These are phyloP conservation scores for Stratiolaelaps scimitus DNA, from an alignment of 1,140 invertebrate genomes.

Conservation along the genomic window DNA sequence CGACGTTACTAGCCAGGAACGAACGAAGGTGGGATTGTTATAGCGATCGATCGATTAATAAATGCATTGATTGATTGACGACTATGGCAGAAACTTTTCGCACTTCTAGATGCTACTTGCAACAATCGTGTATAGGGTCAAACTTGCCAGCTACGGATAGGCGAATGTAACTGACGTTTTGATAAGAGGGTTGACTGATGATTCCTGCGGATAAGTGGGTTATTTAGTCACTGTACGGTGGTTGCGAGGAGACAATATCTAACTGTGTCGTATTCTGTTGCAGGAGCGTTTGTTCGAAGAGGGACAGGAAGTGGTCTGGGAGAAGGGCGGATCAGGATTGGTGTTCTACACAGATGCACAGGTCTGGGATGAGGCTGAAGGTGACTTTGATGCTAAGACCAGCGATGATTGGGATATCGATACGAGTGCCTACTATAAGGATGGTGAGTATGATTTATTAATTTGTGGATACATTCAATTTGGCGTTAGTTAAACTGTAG, in stretches of 20 bases:
- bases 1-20: slow-evolving; percentile 47
- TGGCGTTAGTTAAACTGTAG: background rate
- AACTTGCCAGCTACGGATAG: too few relatives aligned
- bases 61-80: too few relatives aligned
- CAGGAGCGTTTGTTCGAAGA: slow-evolving; percentile 47
- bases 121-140: too few relatives aligned
- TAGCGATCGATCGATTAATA: too few relatives aligned
- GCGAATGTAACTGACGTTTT: too few relatives aligned
- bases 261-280: slow-evolving; percentile 37
- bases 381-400: slow-evolving; percentile 50
- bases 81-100: too few relatives aligned
- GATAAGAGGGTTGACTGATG: too few relatives aligned
- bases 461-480: slow-evolving; percentile 30
- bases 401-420: slow-evolving; percentile 53
- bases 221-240: too few relatives aligned
- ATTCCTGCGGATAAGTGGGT: too few relatives aligned
- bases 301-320: slow-evolving; percentile 51
- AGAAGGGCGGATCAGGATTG: slow-evolving; percentile 51
- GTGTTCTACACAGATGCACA: slow-evolving; percentile 53
- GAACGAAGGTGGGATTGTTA: slow-evolving; percentile 38
- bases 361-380: slow-evolving; percentile 47
- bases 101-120: too few relatives aligned
- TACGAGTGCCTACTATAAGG: slow-evolving; percentile 48
- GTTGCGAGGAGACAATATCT: too few relatives aligned
- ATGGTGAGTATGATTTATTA: slow-evolving; percentile 36